These are phyloP conservation scores for Drosophila fulvimacula DNA, from an alignment of 2,888 invertebrate species.

Conservation along the genomic window DNA sequence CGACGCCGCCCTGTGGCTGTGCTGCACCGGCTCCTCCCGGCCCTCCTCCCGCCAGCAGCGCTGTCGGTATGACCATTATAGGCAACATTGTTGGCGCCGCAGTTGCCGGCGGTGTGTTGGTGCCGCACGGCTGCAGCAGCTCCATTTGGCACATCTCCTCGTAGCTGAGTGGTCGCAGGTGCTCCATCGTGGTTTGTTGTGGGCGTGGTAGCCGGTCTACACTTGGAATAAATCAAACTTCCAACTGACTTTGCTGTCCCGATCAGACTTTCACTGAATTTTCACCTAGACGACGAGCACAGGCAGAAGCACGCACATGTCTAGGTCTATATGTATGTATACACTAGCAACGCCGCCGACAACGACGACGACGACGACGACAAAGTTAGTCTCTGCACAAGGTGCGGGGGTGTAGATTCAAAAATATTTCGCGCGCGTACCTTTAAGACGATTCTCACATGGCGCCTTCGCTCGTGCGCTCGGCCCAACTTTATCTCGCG, in stretches of 20 bases:
- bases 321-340: constrained; percentile 32
- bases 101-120: constrained; percentile 39
- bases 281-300: constrained; percentile 35
- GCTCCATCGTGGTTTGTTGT: constrained; percentile 73
- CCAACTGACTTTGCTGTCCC: constrained; percentile 18
- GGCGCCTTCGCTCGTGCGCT: constrained; percentile 44
- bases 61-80: constrained; percentile 84
- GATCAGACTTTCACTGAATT: constrained; percentile 16
- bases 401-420: constrained; percentile 37
- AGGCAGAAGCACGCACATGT: constrained; percentile 16
- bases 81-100: constrained; percentile 81
- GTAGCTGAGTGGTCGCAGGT: constrained; percentile 82
- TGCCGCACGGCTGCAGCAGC: constrained; percentile 70
- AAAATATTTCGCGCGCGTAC: constrained; percentile 72
- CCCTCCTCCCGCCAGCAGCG: constrained; percentile 73
- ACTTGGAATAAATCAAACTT: constrained; percentile 17
- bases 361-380: not conserved
- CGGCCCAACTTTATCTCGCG: constrained; percentile 71
- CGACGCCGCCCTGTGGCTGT: constrained; percentile 49
- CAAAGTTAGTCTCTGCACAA: constrained; percentile 36
- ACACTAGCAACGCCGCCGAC: constrained; percentile 16
- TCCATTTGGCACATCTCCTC: constrained; percentile 84
- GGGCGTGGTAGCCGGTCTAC: constrained; percentile 29
- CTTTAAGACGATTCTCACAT: constrained; percentile 56
- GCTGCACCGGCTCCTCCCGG: constrained; percentile 52